Percentiles rank a stretch among this genome's conserved stretches.
Evolutionary conservation across 2,797 vertebrate genomes (phyloP).

Genomic region (Cryptoprocta ferox): DNA sequence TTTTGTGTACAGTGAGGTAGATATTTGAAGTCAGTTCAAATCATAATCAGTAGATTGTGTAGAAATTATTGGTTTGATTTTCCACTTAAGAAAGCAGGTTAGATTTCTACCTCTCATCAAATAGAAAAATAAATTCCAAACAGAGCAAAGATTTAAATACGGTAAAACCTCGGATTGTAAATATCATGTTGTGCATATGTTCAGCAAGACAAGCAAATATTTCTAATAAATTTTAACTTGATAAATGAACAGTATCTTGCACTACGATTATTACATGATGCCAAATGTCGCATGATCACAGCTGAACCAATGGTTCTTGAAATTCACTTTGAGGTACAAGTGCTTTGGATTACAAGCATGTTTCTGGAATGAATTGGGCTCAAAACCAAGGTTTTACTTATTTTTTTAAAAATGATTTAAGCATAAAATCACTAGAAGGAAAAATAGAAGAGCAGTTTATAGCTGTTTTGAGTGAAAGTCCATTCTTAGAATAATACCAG

Average conservation of each 20-base stretch:
- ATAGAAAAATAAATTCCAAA: constrained; percentile 22
- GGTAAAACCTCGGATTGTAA: too few species aligned
- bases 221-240: too few species aligned
- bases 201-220: too few species aligned
- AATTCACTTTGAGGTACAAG: too few species aligned
- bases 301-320: too few species aligned
- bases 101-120: constrained; percentile 31
- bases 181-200: too few species aligned
- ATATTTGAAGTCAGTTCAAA: constrained; percentile 23
- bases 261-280: too few species aligned
- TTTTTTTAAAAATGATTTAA: neutral
- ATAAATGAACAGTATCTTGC: too few species aligned
- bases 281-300: too few species aligned
- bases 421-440: constrained; percentile 37
- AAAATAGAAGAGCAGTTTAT: neutral
- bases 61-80: constrained; percentile 24
- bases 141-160: neutral
- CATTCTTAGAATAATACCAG: neutral
- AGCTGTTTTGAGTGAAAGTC: neutral
- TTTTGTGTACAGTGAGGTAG: neutral
- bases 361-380: too few species aligned
- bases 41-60: neutral
- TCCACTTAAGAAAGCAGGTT: constrained; percentile 6
- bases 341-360: too few species aligned
- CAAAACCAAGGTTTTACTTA: too few species aligned